Percentiles rank a stretch among this genome's conserved stretches.
Evolutionary conservation across 2,888 invertebrate species (phyloP).

Genomic region (Erebia ligea): DNA sequence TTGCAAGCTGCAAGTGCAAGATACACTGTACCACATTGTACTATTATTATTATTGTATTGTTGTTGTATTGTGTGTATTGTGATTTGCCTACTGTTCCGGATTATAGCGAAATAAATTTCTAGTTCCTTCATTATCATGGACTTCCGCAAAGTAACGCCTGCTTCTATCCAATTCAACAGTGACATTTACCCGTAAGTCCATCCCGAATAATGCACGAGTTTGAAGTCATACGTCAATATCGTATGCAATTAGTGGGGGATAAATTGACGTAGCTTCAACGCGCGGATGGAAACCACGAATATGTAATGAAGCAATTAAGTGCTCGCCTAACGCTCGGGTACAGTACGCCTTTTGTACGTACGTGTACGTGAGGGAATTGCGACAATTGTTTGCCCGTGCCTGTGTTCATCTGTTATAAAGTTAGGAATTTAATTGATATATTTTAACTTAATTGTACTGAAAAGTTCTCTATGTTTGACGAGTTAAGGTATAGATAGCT

Average conservation of each 20-base stretch:
- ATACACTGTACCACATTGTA: too few species aligned
- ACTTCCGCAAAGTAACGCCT: too few species aligned
- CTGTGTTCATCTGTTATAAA: not conserved
- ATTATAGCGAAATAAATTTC: too few species aligned
- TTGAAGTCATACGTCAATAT: constrained; percentile 44
- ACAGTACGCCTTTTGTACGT: constrained; percentile 36
- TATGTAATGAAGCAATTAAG: constrained; percentile 65
- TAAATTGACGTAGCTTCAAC: constrained; percentile 44
- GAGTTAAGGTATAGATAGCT: not conserved
- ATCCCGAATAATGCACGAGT: constrained; percentile 14
- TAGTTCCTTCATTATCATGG: too few species aligned
- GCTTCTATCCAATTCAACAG: too few species aligned
- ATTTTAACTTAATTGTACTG: not conserved
- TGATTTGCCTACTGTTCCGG: too few species aligned
- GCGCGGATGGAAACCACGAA: constrained; percentile 48
- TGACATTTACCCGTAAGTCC: too few species aligned
- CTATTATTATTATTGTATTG: too few species aligned
- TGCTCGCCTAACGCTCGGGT: constrained; percentile 45
- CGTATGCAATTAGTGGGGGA: constrained; percentile 49
- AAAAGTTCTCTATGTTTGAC: not conserved
- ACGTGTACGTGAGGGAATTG: constrained; percentile 43
- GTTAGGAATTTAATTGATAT: constrained; percentile 4
- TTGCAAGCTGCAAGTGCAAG: too few species aligned
- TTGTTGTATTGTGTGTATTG: too few species aligned
- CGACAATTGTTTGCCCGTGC: constrained; percentile 44